phyloP scores from a whole-genome alignment of 2,797 vertebrate species.

The Brotogeris chrysoptera region DNA sequence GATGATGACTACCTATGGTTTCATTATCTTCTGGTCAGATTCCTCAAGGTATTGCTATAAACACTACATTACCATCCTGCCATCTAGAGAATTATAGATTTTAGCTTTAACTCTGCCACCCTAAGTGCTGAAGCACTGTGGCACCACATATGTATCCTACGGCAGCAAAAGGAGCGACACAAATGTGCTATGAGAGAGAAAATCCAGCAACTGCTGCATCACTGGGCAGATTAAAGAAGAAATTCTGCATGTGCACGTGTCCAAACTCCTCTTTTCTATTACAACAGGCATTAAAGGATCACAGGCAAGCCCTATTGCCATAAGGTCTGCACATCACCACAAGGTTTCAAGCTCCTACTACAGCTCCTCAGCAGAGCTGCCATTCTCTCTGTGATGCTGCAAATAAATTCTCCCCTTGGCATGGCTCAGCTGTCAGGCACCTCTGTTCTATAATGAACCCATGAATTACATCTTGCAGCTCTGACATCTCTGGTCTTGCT shows the following conservation, averaged over 20 bases:
- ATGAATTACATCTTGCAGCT: conserved; percentile 80
- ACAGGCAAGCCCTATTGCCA: conserved; percentile 52
- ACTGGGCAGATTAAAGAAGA: not conserved
- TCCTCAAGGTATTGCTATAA: conserved; percentile 53
- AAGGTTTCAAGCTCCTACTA: conserved; percentile 22
- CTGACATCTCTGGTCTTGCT: conserved; percentile 79
- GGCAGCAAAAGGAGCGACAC: not conserved
- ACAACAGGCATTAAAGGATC: not conserved
- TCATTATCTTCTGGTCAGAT: conserved; percentile 75
- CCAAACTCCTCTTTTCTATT: not conserved
- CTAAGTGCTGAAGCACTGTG: not conserved
- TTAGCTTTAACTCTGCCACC: not conserved
- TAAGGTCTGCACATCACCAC: conserved; percentile 15
- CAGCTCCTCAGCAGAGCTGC: conserved; percentile 67
- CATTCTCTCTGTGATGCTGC: conserved; percentile 70
- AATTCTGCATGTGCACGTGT: not conserved
- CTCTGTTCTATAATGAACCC: conserved; percentile 80
- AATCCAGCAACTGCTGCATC: not conserved
- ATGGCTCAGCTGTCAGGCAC: conserved; percentile 82
- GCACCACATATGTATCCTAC: not conserved
- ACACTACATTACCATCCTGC: conserved; percentile 44
- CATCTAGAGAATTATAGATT: conserved; percentile 26
- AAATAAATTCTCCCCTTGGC: conserved; percentile 79
- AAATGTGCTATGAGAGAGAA: not conserved
- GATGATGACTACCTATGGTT: conserved; percentile 67